Evolutionary conservation across 1,140 invertebrate species (phyloP), one percentile per base, ranked within the genome.

Genomic region (Meloidogyne hapla): DNA sequence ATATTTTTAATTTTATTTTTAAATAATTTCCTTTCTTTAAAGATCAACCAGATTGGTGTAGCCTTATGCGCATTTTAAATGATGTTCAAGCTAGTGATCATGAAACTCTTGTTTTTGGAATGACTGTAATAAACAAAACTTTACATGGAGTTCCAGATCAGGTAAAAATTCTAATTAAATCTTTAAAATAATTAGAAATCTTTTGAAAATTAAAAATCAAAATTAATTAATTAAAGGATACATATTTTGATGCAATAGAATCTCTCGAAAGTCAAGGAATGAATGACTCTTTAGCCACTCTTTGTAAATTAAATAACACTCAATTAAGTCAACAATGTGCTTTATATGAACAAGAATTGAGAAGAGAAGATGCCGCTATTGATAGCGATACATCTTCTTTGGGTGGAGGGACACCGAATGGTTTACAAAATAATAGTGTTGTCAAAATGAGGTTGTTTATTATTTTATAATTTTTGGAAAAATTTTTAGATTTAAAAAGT

Each of bases 191-290:
- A n/a, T n/a, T n/a, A n/a, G n/a, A n/a, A n/a, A n/a, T n/a, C n/a
- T n/a, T n/a, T n/a, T n/a, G n/a, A n/a, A n/a, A n/a, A n/a, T n/a
- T n/a, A n/a, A n/a, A n/a, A n/a, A n/a, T 62, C 3, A 40, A 23
- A 40, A 5, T 48, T 33, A 28, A 25, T 10, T 12, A 18, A 23
- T 15, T 71, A 63, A 94, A 96, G 88, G 95, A 98, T 87, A 94
- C 93, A 12, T 99, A 97, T 88, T 99, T 98, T 86, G 95, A 99
- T 89, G 93, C 99, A 83, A 94, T 95, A 0, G 96, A 99, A 89
- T 91, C 92, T 45, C 88, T 99, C 42, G 96, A 99, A 88, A 94
- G 97, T 81, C 94, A 96, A 85, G 95, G 94, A 4, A 95, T 99
- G 88, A 94, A 97, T 88, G 79, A 84, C 12, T 80, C 85, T 2